These are phyloP conservation scores for Apis cerana DNA, from an alignment of 1,140 invertebrate species.

Conservation along the genomic window DNA sequence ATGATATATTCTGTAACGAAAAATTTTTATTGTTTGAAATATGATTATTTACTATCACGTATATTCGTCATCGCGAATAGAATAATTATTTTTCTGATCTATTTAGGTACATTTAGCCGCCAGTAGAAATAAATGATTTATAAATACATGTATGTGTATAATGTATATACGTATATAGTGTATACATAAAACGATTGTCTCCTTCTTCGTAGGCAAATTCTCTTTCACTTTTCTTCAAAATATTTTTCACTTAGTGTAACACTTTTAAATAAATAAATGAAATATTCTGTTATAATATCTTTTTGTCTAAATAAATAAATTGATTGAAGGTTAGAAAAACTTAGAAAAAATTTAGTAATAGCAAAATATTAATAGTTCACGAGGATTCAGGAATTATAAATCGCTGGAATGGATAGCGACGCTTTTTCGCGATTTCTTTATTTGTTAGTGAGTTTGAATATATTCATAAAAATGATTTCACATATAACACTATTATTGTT, in stretches of 20 bases:
- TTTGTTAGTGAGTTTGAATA: constrained; percentile 24
- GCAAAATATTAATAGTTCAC: constrained; percentile 17
- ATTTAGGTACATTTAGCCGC: neutral
- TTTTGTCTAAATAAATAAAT: neutral
- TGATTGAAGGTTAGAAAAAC: neutral
- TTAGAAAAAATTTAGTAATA: neutral
- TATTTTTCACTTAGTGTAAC: neutral
- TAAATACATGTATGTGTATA: neutral
- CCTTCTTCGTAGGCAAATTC: neutral
- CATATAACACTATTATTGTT: constrained; percentile 29
- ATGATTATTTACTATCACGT: neutral
- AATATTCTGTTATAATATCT: neutral
- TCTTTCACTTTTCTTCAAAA: neutral
- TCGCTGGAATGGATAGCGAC: neutral
- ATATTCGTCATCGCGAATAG: neutral
- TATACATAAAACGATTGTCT: constrained; percentile 16
- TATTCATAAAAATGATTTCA: constrained; percentile 38
- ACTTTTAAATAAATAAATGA: neutral
- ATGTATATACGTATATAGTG: neutral
- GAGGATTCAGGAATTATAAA: neutral
- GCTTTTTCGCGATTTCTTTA: neutral
- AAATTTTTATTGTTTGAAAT: neutral
- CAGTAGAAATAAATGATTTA: constrained; percentile 3
- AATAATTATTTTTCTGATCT: neutral
- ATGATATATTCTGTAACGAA: neutral